phyloP scores from a whole-genome alignment of 2,888 invertebrate genomes.

The Ligdia adustata region DNA sequence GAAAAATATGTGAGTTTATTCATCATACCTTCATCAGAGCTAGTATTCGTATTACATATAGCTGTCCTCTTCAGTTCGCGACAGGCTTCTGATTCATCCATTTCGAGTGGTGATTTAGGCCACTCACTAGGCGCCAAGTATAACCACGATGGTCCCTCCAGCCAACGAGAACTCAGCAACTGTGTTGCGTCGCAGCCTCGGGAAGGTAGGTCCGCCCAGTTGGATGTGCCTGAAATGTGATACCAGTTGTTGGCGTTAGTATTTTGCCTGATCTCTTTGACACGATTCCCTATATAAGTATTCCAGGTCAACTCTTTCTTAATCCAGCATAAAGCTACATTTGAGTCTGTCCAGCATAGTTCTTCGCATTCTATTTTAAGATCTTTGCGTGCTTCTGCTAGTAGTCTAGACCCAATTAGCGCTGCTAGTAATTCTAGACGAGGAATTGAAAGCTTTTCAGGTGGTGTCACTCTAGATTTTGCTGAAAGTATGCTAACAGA shows the following conservation, averaged over 20 bases:
- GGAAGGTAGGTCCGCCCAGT: slow-evolving; percentile 2
- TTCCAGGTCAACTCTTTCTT: too few species aligned
- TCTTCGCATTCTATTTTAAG: neutral
- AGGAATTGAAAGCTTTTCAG: too few species aligned
- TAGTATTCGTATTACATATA: neutral
- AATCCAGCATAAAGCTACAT: too few species aligned
- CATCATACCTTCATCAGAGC: neutral
- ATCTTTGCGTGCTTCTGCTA: slow-evolving; percentile 3
- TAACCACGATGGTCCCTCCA: too few species aligned
- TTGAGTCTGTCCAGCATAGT: too few species aligned
- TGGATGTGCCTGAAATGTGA: neutral
- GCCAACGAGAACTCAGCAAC: too few species aligned
- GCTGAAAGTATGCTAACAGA: too few species aligned
- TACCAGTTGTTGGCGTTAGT: neutral
- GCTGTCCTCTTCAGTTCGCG: neutral
- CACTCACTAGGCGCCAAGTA: too few species aligned
- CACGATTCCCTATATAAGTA: neutral
- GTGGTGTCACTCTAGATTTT: too few species aligned
- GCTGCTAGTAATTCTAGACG: too few species aligned
- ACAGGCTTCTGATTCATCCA: neutral
- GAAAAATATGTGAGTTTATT: neutral
- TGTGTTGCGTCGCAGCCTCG: too few species aligned
- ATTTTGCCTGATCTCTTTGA: neutral
- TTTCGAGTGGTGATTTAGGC: too few species aligned
- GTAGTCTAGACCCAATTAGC: slow-evolving; percentile 1